phyloP scores from a whole-genome alignment of 2,113 vertebrate species.

The Seriola rivoliana region DNA sequence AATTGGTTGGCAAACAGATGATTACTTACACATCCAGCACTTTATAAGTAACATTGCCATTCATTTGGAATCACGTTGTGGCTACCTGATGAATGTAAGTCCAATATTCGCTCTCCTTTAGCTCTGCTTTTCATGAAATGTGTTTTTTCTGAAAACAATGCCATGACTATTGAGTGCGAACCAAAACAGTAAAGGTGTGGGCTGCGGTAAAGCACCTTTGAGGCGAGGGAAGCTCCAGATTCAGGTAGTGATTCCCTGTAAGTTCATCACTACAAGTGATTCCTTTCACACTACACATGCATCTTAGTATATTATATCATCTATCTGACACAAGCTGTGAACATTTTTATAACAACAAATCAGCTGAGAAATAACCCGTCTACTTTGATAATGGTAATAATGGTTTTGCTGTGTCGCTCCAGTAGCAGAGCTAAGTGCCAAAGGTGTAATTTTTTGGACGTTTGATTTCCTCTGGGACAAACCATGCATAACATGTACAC shows the following conservation, averaged over 20 bases:
- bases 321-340: neutral
- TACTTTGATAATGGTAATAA: neutral
- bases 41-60: neutral
- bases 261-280: no score
- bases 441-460: neutral
- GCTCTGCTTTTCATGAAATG: no score
- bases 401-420: neutral
- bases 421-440: neutral
- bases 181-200: neutral
- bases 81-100: neutral
- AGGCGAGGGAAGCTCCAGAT: no score
- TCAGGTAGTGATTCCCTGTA: no score
- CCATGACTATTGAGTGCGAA: neutral
- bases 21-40: neutral
- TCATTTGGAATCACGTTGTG: neutral
- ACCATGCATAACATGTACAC: neutral
- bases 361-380: neutral
- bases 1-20: neutral
- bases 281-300: no score
- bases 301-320: neutral
- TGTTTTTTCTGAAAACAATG: neutral
- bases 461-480: neutral
- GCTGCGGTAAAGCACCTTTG: neutral
- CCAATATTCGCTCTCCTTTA: no score
- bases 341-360: neutral